Percentiles rank a stretch among this genome's conserved stretches.
phyloP scores from a whole-genome alignment of 2,113 vertebrate genomes.

The Charadrius vociferus region DNA sequence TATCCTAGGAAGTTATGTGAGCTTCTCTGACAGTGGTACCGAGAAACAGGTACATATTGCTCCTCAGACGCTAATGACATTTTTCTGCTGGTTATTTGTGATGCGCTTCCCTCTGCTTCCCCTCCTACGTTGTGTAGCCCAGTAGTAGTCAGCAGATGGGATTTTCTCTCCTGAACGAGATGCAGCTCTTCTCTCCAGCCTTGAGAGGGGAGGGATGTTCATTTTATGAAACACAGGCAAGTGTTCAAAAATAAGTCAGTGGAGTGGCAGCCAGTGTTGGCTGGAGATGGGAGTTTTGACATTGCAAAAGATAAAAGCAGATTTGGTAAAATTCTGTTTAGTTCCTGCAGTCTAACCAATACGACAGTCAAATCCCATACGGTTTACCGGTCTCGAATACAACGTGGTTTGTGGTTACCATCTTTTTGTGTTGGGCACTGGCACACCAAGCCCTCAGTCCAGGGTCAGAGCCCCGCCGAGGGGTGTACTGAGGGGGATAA shows the following conservation, averaged over 20 bases:
- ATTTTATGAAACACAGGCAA: background rate
- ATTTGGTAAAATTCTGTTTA: background rate
- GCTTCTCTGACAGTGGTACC: background rate
- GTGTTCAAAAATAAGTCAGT: background rate
- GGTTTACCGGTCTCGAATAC: background rate
- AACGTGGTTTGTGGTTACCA: background rate
- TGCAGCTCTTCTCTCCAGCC: background rate
- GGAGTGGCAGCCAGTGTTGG: background rate
- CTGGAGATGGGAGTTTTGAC: background rate
- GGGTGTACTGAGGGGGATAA: background rate
- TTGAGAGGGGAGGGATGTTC: background rate
- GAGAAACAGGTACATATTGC: rapidly evolving
- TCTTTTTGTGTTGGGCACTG: background rate
- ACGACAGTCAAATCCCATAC: background rate
- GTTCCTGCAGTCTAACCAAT: background rate
- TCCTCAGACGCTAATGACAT: background rate
- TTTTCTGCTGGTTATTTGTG: background rate
- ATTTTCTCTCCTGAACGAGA: background rate
- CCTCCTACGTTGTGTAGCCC: background rate
- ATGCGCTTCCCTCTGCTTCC: background rate
- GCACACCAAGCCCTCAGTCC: background rate
- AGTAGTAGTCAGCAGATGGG: background rate
- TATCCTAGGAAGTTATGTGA: rapidly evolving
- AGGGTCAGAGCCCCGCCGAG: background rate
- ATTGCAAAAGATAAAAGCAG: background rate